Evolutionary conservation across 2,797 vertebrate species (phyloP).

Genomic region (Poeciliopsis turneri): DNA sequence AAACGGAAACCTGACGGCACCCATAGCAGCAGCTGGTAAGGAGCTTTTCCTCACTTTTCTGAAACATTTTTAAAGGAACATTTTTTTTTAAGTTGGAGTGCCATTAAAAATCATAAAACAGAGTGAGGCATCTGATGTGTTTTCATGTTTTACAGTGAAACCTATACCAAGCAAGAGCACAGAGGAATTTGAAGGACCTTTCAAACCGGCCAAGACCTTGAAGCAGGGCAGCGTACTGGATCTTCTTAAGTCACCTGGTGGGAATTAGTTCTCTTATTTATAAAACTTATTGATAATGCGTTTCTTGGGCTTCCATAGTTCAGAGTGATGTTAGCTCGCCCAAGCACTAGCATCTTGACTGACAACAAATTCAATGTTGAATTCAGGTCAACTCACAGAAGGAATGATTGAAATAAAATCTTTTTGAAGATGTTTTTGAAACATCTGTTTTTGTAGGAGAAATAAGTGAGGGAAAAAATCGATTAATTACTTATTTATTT

Average conservation of each 20-base stretch:
- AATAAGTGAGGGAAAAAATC: too few relatives aligned
- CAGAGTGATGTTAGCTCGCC: too few relatives aligned
- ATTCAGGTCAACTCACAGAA: too few relatives aligned
- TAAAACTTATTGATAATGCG: background rate
- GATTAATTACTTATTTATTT: background rate
- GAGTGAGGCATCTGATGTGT: background rate
- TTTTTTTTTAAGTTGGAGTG: background rate
- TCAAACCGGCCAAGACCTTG: constrained; percentile 88
- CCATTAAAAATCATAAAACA: background rate
- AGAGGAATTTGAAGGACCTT: constrained; percentile 85
- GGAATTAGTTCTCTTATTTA: constrained; percentile 48
- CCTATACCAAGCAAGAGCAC: constrained; percentile 75
- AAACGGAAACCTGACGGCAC: constrained; percentile 75
- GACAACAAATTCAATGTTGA: too few relatives aligned
- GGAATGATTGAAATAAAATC: too few relatives aligned
- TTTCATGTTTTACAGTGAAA: constrained; percentile 61
- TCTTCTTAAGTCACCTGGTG: constrained; percentile 91
- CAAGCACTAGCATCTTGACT: too few relatives aligned
- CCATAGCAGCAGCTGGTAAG: constrained; percentile 77
- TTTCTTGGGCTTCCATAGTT: too few relatives aligned
- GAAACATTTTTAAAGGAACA: background rate
- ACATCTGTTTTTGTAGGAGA: too few relatives aligned
- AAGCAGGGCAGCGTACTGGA: constrained; percentile 97
- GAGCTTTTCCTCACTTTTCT: background rate
- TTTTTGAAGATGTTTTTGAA: too few relatives aligned